These are phyloP conservation scores for Alcis repandata DNA, from an alignment of 2,888 invertebrate genomes.

Conservation along the genomic window DNA sequence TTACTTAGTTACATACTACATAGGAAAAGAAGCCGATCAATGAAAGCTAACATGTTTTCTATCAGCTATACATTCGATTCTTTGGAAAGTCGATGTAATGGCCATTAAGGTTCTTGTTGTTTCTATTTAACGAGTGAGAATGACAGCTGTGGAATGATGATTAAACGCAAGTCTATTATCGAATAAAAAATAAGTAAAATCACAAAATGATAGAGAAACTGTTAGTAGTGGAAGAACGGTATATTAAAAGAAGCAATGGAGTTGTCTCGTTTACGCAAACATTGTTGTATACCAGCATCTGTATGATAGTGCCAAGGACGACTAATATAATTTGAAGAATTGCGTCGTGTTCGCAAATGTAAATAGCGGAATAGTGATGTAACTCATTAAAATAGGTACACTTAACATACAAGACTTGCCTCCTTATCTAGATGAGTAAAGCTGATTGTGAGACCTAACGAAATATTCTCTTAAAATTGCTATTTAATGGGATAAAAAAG, in stretches of 20 bases:
- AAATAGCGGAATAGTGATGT: constrained; percentile 7
- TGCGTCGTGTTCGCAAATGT: constrained; percentile 5
- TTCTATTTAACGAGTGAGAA: too few relatives aligned
- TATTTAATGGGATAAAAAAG: not conserved
- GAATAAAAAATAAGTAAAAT: not conserved
- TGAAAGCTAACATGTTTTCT: not conserved
- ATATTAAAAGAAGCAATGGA: not conserved
- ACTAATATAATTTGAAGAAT: constrained; percentile 13
- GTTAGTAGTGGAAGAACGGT: too few relatives aligned
- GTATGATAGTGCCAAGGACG: constrained; percentile 11
- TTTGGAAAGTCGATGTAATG: too few relatives aligned
- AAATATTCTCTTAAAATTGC: not conserved
- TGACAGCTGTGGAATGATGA: too few relatives aligned
- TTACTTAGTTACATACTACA: not conserved
- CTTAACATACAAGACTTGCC: not conserved
- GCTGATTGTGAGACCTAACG: not conserved
- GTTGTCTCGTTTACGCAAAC: constrained; percentile 1
- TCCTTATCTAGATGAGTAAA: not conserved
- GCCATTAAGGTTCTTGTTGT: too few relatives aligned
- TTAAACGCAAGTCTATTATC: not conserved
- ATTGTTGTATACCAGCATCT: not conserved
- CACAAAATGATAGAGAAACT: too few relatives aligned
- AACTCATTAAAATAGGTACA: not conserved
- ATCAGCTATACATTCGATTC: too few relatives aligned
- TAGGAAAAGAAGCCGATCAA: not conserved